These are phyloP conservation scores for Macrocentrus cingulum DNA, from an alignment of 1,140 invertebrate species.

Conservation along the genomic window DNA sequence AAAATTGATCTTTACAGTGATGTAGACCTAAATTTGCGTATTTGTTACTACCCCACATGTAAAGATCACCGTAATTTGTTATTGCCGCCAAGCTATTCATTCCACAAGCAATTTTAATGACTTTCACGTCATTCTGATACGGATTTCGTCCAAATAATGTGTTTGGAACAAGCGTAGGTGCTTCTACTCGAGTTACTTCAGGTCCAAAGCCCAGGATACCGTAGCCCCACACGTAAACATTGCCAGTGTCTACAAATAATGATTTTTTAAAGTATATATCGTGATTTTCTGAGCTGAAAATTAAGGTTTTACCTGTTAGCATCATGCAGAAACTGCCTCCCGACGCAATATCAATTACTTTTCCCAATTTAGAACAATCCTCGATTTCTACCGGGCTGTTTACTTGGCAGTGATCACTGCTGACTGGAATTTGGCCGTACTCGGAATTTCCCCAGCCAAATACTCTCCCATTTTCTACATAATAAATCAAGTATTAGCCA, in stretches of 20 bases:
- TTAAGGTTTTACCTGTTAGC: conserved; percentile 69
- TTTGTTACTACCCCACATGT: conserved; percentile 88
- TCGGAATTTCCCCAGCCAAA: conserved; percentile 98
- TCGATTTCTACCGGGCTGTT: conserved; percentile 71
- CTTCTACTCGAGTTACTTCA: conserved; percentile 64
- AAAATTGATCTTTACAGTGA: conserved; percentile 77
- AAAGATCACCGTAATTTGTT: conserved; percentile 79
- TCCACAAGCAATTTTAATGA: conserved; percentile 69
- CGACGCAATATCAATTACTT: conserved; percentile 78
- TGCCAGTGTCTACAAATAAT: conserved; percentile 67
- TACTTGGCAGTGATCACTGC: conserved; percentile 61
- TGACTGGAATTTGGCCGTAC: conserved; percentile 77
- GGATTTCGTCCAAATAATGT: conserved; percentile 84
- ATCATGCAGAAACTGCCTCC: conserved; percentile 86
- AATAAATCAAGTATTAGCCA: conserved; percentile 24
- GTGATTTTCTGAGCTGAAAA: conserved; percentile 26
- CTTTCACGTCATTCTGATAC: conserved; percentile 70
- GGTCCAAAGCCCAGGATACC: conserved; percentile 90
- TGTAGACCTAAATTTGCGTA: conserved; percentile 82
- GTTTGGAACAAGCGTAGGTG: conserved; percentile 74
- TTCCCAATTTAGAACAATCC: conserved; percentile 67
- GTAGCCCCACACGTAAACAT: conserved; percentile 91
- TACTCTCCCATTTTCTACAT: conserved; percentile 83
- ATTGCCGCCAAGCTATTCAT: conserved; percentile 79
- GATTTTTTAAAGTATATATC: conserved; percentile 23